phyloP scores from a whole-genome alignment of 2,113 vertebrate species.

The Climacteris rufus region DNA sequence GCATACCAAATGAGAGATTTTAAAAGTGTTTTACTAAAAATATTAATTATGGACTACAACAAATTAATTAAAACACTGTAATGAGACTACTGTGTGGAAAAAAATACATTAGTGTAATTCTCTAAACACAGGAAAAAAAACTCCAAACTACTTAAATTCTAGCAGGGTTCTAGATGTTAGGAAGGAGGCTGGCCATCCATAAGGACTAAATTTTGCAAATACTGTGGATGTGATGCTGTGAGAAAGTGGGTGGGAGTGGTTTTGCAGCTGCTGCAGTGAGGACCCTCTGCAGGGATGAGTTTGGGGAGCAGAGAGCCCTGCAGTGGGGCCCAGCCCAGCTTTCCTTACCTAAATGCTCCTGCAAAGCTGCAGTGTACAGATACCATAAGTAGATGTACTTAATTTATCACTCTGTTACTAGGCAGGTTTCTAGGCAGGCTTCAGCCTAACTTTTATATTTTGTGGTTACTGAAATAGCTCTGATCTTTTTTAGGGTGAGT shows the following conservation, averaged over 20 bases:
- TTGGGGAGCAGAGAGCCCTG: background rate
- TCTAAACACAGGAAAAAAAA: background rate
- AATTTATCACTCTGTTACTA: conserved; percentile 49
- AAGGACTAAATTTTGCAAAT: background rate
- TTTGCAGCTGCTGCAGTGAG: background rate
- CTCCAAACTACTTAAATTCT: background rate
- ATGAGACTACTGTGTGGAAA: background rate
- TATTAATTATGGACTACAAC: background rate
- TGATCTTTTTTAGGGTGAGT: background rate
- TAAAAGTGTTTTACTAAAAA: background rate
- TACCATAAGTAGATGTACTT: conserved; percentile 1
- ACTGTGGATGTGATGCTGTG: background rate
- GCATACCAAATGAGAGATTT: background rate
- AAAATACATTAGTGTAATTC: background rate
- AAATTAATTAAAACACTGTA: background rate
- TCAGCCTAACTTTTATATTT: background rate
- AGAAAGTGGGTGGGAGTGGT: background rate
- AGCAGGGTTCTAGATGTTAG: background rate
- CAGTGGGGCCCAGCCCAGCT: background rate
- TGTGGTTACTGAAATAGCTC: conserved; percentile 20
- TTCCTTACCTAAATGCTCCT: background rate
- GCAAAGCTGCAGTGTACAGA: background rate
- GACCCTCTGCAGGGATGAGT: background rate
- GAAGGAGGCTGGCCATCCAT: background rate
- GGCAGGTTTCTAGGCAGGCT: conserved; percentile 52